Percentiles rank a stretch among this genome's conserved stretches.
Evolutionary conservation across 1,140 invertebrate genomes (phyloP).

Genomic region (Drosophila fuyamai): DNA sequence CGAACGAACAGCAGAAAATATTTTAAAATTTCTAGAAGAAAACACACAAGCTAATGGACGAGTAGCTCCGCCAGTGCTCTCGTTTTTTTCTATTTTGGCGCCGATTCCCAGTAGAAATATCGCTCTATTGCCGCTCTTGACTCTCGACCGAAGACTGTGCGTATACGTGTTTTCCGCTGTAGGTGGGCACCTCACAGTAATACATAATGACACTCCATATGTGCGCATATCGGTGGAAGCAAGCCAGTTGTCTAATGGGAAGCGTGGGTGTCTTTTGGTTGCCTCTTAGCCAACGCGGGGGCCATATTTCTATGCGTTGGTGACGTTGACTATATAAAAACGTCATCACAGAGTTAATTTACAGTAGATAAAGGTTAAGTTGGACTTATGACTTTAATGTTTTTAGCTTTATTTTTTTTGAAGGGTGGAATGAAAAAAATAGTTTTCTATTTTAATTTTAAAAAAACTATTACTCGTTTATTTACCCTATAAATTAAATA

Average conservation of each 20-base stretch:
- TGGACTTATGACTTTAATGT: background rate
- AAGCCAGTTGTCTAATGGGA: conserved; percentile 30
- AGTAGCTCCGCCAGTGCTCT: conserved; percentile 1
- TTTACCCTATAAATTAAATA: too few relatives aligned
- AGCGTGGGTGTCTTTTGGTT: conserved; percentile 64
- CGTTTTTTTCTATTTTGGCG: conserved; percentile 10
- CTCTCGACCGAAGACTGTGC: conserved; percentile 11
- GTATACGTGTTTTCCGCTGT: conserved; percentile 29
- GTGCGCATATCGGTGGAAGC: conserved; percentile 40
- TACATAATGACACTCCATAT: conserved; percentile 24
- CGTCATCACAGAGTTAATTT: conserved; percentile 13
- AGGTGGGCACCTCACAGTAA: conserved; percentile 48
- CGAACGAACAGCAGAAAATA: conserved; percentile 43
- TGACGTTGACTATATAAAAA: conserved; percentile 51
- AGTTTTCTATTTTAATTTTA: too few relatives aligned
- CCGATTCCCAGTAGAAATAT: conserved; percentile 9
- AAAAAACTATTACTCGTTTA: too few relatives aligned
- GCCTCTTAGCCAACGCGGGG: conserved; percentile 45
- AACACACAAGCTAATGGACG: conserved; percentile 29
- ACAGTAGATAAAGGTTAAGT: background rate
- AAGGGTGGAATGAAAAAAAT: too few relatives aligned
- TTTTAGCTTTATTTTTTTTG: background rate
- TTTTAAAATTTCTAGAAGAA: conserved; percentile 77
- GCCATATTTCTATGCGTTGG: conserved; percentile 14
- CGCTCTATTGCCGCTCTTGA: conserved; percentile 11